These are phyloP conservation scores for Lasaia peninsularis DNA, from an alignment of 1,140 invertebrate species.

Conservation along the genomic window DNA sequence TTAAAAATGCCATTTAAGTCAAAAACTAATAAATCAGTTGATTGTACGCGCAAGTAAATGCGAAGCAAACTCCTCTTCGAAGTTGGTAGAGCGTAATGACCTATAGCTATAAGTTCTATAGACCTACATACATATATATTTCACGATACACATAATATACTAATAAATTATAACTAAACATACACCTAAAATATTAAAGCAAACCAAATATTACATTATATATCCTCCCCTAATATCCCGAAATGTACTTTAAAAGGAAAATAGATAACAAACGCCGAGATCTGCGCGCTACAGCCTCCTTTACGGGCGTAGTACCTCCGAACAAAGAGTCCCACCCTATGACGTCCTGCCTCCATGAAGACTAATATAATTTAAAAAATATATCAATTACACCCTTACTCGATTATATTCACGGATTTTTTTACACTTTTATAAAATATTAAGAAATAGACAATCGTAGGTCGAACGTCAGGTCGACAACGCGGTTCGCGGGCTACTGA, in stretches of 20 bases:
- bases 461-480: constrained; percentile 48
- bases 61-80: too few species aligned
- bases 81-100: too few species aligned
- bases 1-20: too few species aligned
- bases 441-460: constrained; percentile 26
- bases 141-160: too few species aligned
- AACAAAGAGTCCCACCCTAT: constrained; percentile 62
- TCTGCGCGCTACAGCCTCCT: constrained; percentile 68
- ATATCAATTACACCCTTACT: constrained; percentile 5
- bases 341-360: constrained; percentile 39
- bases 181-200: too few species aligned
- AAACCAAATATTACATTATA: neutral
- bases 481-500: constrained; percentile 68
- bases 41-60: too few species aligned
- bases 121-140: too few species aligned
- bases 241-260: constrained; percentile 22
- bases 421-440: constrained; percentile 17
- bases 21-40: too few species aligned
- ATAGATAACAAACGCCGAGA: constrained; percentile 48
- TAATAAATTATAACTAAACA: too few species aligned
- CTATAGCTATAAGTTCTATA: too few species aligned
- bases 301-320: constrained; percentile 54
- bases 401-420: constrained; percentile 18
- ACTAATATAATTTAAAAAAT: constrained; percentile 3
- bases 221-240: neutral